phyloP scores from a whole-genome alignment of 2,797 vertebrate genomes.

The Erithacus rubecula region DNA sequence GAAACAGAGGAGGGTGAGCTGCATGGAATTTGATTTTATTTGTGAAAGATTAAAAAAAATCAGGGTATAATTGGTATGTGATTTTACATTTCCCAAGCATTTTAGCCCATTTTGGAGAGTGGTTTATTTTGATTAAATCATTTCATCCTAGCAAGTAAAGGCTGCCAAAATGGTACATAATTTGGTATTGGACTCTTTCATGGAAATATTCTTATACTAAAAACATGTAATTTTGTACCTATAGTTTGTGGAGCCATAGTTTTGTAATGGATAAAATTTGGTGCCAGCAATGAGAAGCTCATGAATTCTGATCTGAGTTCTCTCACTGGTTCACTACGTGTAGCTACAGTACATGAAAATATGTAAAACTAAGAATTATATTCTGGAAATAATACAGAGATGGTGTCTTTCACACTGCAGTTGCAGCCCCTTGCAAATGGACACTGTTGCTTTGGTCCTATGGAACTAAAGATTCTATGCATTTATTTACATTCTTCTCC shows the following conservation, averaged over 20 bases:
- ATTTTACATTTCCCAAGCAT: not conserved
- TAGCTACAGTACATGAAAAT: not conserved
- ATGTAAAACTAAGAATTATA: accelerated
- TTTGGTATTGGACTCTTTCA: not conserved
- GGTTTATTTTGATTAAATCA: not conserved
- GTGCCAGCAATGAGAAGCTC: not conserved
- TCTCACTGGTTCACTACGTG: not conserved
- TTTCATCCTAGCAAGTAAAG: not conserved
- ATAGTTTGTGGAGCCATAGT: not conserved
- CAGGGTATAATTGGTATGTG: not conserved
- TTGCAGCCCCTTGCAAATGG: not conserved
- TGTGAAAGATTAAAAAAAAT: not conserved
- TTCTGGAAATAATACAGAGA: not conserved
- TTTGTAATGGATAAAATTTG: not conserved
- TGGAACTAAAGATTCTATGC: not conserved
- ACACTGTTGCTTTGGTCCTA: not conserved
- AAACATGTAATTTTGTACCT: not conserved
- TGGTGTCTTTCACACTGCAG: not conserved
- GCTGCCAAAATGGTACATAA: not conserved
- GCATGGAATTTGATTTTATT: not conserved
- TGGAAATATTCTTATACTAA: not conserved
- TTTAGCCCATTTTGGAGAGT: not conserved
- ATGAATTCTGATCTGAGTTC: not conserved
- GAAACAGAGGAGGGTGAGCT: not conserved
- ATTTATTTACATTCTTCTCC: not conserved